Evolutionary conservation across 1,140 invertebrate genomes (phyloP).

Genomic region (Drosophila pallidifrons): DNA sequence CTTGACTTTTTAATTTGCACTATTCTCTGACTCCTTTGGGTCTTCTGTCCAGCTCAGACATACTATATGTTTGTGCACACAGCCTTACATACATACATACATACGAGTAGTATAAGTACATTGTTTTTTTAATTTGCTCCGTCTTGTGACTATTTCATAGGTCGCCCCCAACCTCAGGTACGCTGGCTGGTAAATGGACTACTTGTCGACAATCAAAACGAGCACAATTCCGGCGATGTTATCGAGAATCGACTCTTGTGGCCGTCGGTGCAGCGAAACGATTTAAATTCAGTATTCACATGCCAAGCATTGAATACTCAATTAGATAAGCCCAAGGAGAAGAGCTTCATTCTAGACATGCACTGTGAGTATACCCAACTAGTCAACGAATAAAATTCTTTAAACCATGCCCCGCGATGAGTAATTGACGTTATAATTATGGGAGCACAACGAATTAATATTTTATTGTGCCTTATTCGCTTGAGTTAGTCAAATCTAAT

Average conservation of each 20-base stretch:
- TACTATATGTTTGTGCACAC: no score
- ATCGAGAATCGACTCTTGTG: conserved; percentile 93
- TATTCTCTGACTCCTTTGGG: conserved; percentile 47
- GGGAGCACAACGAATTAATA: no score
- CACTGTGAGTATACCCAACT: conserved; percentile 89
- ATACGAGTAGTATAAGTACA: conserved; percentile 21
- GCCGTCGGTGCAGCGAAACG: conserved; percentile 90
- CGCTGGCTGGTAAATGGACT: conserved; percentile 91
- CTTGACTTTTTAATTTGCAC: conserved; percentile 82
- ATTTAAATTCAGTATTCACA: conserved; percentile 92
- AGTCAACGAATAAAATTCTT: neutral
- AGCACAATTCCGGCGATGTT: conserved; percentile 92
- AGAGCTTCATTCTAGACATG: conserved; percentile 91
- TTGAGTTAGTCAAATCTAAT: neutral
- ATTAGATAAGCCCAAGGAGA: conserved; percentile 90
- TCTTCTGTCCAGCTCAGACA: no score
- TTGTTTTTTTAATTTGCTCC: conserved; percentile 14
- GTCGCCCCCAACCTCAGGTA: conserved; percentile 88
- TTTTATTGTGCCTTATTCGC: no score
- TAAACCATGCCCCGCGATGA: no score
- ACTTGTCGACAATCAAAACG: conserved; percentile 91
- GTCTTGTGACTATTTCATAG: conserved; percentile 71
- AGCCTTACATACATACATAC: neutral
- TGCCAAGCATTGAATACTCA: conserved; percentile 94
- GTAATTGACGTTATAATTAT: no score